These are phyloP conservation scores for Netelia melanura DNA, from an alignment of 2,888 invertebrate genomes.

Conservation along the genomic window DNA sequence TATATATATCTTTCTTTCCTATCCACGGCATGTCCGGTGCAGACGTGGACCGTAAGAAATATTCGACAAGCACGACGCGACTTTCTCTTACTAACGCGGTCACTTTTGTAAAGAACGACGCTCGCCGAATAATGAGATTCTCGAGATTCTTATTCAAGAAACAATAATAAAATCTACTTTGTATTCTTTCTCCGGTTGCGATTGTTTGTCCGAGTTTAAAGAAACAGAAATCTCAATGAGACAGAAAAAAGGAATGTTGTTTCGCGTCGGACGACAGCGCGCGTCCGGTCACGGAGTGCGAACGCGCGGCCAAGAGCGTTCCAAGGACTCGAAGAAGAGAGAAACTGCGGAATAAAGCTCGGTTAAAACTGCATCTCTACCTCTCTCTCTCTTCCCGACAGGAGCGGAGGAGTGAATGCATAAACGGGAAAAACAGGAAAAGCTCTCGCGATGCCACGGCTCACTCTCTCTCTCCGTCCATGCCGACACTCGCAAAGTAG, in stretches of 20 bases:
- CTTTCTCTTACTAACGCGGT: neutral
- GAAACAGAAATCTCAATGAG: neutral
- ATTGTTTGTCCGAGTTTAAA: too few species aligned
- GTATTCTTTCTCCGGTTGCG: too few species aligned
- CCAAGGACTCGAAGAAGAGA: neutral
- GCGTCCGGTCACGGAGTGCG: conserved; percentile 1
- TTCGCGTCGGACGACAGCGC: neutral
- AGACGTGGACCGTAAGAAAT: neutral
- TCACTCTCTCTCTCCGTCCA: conserved; percentile 4
- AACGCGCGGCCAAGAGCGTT: neutral
- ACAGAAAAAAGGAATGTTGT: neutral
- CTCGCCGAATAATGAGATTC: too few species aligned
- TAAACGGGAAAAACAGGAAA: conserved; percentile 46
- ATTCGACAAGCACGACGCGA: conserved; percentile 1
- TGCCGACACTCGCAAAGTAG: conserved; percentile 62
- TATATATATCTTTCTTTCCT: neutral
- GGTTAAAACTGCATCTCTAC: conserved; percentile 51
- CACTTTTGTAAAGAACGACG: neutral
- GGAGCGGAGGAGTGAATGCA: conserved; percentile 7
- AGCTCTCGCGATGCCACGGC: conserved; percentile 48
- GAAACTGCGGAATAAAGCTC: conserved; percentile 42
- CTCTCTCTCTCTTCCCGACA: neutral
- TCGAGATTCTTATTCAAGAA: too few species aligned
- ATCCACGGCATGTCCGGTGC: neutral
- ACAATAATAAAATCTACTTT: too few species aligned